Evolutionary conservation across 2,888 invertebrate species (phyloP).

Genomic region (Oscheius myriophilus): DNA sequence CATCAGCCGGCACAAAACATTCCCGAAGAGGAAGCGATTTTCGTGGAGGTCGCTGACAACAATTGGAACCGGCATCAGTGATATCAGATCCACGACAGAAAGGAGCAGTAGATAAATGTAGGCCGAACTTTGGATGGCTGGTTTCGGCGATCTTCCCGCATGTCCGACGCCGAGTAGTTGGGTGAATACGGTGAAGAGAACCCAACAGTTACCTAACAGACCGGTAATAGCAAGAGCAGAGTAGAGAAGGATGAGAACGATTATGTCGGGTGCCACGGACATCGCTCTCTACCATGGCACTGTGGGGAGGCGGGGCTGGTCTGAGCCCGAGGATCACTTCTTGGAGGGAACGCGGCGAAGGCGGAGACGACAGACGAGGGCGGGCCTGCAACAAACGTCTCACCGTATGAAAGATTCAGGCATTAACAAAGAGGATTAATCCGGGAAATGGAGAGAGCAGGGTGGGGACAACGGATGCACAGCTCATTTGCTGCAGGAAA

Average conservation of each 20-base stretch:
- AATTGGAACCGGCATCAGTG: slow-evolving; percentile 64
- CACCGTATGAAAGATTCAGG: slow-evolving; percentile 21
- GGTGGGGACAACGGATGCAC: neutral
- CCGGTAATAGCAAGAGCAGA: slow-evolving; percentile 57
- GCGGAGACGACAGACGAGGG: slow-evolving; percentile 23
- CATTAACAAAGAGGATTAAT: slow-evolving; percentile 19
- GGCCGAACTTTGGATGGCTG: slow-evolving; percentile 63
- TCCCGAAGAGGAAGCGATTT: slow-evolving; percentile 59
- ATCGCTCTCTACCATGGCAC: slow-evolving; percentile 31
- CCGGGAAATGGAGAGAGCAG: slow-evolving; percentile 6
- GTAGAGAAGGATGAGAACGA: slow-evolving; percentile 56
- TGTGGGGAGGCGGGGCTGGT: slow-evolving; percentile 31
- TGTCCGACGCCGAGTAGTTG: slow-evolving; percentile 55
- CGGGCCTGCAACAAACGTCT: slow-evolving; percentile 14
- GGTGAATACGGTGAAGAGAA: slow-evolving; percentile 59
- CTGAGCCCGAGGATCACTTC: slow-evolving; percentile 29
- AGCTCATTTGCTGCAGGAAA: neutral
- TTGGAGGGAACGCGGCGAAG: slow-evolving; percentile 23
- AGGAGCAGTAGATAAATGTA: slow-evolving; percentile 66
- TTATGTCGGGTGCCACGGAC: slow-evolving; percentile 28
- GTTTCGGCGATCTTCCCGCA: slow-evolving; percentile 37
- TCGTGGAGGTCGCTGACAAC: slow-evolving; percentile 61
- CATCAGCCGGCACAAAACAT: slow-evolving; percentile 54
- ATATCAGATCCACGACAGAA: slow-evolving; percentile 65
- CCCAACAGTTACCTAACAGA: slow-evolving; percentile 65